A percentile compares a stretch with the other conserved stretches of the same genome.
These are phyloP conservation scores for Cheirogaleus medius DNA, from an alignment of 2,113 vertebrate species.

Conservation along the genomic window DNA sequence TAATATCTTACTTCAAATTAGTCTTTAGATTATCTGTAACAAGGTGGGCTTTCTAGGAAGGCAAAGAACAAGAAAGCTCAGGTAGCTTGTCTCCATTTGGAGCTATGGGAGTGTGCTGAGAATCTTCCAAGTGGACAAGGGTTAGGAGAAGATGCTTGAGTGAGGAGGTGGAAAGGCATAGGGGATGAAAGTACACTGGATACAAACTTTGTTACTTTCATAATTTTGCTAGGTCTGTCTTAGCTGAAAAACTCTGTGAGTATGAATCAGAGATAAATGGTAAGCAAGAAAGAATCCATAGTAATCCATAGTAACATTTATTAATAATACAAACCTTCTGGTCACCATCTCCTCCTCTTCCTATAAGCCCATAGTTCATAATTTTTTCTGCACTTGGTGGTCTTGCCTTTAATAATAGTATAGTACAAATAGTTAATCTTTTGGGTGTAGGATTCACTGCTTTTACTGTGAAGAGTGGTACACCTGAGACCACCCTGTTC, in stretches of 20 bases:
- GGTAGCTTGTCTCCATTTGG: neutral
- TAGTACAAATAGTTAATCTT: neutral
- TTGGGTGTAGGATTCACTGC: neutral
- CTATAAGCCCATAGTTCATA: neutral
- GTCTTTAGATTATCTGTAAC: neutral
- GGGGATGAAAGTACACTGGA: neutral
- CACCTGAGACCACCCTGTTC: neutral
- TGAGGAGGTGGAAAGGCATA: neutral
- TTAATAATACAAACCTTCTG: neutral
- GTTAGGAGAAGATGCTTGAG: neutral
- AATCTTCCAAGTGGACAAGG: neutral
- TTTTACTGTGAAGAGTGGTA: neutral
- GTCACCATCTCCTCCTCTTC: neutral
- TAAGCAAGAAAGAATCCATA: neutral
- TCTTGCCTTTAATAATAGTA: neutral
- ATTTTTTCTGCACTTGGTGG: neutral
- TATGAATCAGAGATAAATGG: neutral
- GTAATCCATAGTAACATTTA: slow-evolving; percentile 30
- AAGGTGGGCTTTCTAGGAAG: neutral
- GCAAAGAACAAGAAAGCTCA: neutral
- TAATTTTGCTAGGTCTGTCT: neutral
- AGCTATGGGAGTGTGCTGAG: neutral
- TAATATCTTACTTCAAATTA: neutral
- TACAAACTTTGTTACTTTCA: neutral
- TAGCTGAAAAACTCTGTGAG: neutral